Percentiles rank a stretch among this genome's conserved stretches.
Conservation (phyloP, 1,140 invertebrate species). For the Diabrotica undecimpunctata region DNA sequence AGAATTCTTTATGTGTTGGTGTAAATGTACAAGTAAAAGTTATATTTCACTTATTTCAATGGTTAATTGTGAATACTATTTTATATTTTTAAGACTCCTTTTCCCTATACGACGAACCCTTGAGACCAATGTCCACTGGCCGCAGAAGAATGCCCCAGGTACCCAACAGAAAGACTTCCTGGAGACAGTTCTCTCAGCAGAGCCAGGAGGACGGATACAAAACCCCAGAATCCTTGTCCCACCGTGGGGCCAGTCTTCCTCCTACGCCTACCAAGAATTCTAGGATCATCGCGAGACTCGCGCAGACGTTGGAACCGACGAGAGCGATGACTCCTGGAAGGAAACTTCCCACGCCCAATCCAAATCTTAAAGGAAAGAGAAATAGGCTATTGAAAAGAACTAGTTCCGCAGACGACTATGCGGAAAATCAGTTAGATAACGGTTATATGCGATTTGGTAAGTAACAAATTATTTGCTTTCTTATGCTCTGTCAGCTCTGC, state of each 20-base stretch:
- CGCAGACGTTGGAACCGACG: constrained; percentile 47
- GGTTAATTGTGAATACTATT: not conserved
- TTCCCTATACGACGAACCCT: constrained; percentile 27
- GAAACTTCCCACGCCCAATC: constrained; percentile 52
- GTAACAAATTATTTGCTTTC: too few relatives aligned
- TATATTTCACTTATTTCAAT: too few relatives aligned
- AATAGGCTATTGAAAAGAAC: constrained; percentile 43
- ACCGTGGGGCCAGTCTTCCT: constrained; percentile 44
- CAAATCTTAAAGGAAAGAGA: constrained; percentile 37
- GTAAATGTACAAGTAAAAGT: too few relatives aligned
- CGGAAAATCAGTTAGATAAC: constrained; percentile 39
- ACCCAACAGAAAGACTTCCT: constrained; percentile 40
- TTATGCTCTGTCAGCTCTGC: too few relatives aligned
- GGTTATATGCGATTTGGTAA: constrained; percentile 31
- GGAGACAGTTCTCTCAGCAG: constrained; percentile 43
- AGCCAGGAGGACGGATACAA: constrained; percentile 36
- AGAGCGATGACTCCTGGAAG: constrained; percentile 54
- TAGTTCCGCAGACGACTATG: constrained; percentile 42
- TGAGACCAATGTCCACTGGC: constrained; percentile 29
- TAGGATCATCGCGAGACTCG: constrained; percentile 36
- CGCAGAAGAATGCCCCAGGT: constrained; percentile 45
- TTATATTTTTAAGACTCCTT: constrained; percentile 21
- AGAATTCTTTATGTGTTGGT: too few relatives aligned
- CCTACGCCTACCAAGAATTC: constrained; percentile 46
- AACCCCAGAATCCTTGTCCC: constrained; percentile 34